A percentile compares a stretch with the other conserved stretches of the same genome.
These are phyloP conservation scores for Papilio polytes DNA, from an alignment of 1,140 invertebrate genomes.

Conservation along the genomic window DNA sequence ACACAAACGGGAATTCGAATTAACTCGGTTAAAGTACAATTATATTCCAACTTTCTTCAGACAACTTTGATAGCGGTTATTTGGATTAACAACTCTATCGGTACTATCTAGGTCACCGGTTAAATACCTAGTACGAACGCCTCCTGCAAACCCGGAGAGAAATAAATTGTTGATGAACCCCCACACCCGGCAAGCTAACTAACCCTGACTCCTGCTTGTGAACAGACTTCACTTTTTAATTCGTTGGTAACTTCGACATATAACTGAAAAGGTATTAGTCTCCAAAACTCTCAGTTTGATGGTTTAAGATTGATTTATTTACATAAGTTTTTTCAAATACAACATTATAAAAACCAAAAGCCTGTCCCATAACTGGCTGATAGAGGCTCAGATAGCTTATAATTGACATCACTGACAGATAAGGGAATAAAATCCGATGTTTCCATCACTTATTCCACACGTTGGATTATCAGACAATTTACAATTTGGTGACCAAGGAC, in stretches of 20 bases:
- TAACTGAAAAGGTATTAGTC: neutral
- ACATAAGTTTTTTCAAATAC: neutral
- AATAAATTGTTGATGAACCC: conserved; percentile 35
- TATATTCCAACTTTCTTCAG: conserved; percentile 33
- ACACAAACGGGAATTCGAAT: conserved; percentile 29
- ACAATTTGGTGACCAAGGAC: no score
- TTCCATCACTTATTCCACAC: no score
- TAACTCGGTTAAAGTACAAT: conserved; percentile 29
- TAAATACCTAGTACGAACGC: conserved; percentile 28
- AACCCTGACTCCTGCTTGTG: neutral
- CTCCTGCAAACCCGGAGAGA: conserved; percentile 21
- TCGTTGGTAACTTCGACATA: neutral
- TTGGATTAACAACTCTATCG: conserved; percentile 33
- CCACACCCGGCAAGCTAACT: neutral
- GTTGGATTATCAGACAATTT: no score
- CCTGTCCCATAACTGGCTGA: no score
- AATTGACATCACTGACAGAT: no score
- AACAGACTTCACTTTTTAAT: conserved; percentile 17
- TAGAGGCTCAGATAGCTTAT: no score
- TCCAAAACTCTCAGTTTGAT: neutral
- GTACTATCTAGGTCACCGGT: conserved; percentile 19
- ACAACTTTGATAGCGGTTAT: conserved; percentile 34
- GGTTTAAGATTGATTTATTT: neutral
- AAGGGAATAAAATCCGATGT: no score
- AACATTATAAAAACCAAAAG: neutral